Evolutionary conservation across 2,113 vertebrate species (phyloP).

Genomic region (Ciconia boyciana): DNA sequence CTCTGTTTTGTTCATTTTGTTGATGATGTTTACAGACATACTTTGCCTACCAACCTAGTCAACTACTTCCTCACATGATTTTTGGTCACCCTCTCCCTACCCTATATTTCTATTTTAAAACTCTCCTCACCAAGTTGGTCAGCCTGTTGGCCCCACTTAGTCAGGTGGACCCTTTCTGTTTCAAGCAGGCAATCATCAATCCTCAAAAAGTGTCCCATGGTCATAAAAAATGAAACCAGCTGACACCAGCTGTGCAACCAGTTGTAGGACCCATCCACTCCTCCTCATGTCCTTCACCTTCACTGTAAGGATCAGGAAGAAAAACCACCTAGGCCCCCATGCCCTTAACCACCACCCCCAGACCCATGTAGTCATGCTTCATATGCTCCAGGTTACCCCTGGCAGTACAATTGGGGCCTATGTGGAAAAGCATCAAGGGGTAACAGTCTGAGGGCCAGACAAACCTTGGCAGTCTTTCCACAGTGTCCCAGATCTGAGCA

Average conservation of each 20-base stretch:
- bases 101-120: not conserved
- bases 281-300: not conserved
- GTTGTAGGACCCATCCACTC: not conserved
- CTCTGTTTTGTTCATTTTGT: not conserved
- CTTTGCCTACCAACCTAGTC: not conserved
- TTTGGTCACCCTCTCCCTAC: not conserved
- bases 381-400: not conserved
- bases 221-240: not conserved
- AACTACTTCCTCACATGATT: not conserved
- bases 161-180: not conserved
- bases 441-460: not conserved
- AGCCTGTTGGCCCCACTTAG: not conserved
- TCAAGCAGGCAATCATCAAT: not conserved
- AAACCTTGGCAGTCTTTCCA: not conserved
- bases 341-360: not conserved
- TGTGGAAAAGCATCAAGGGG: not conserved
- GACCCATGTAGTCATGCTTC: not conserved
- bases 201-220: not conserved
- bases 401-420: not conserved
- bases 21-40: not conserved
- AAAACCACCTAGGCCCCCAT: not conserved
- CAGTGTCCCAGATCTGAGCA: not conserved
- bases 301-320: not conserved
- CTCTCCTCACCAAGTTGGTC: not conserved
- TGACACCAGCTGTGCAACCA: not conserved